Evolutionary conservation across 2,888 invertebrate genomes (phyloP), one percentile per base, ranked within the genome.

Genomic region (Scaptomyza flava): DNA sequence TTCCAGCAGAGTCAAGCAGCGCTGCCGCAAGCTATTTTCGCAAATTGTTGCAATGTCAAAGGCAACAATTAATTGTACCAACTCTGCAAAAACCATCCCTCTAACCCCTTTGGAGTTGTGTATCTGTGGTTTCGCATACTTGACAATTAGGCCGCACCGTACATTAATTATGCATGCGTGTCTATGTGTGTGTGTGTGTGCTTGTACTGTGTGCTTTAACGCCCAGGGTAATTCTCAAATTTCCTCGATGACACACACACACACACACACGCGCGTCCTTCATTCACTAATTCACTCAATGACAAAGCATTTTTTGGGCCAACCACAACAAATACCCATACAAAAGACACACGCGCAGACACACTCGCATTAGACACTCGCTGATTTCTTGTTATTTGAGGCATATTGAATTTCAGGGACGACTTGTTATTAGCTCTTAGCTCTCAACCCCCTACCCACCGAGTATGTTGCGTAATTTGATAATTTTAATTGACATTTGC

Each of bases 401-500:
- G 23, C 53, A 41, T 41, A 48, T 62, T 62, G 75, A 58, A 61
- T 66, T 63, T 7, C 48, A 59, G 60, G 52, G 67, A 60, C 75
- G 72, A 50, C 69, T 52, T 59, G 48, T 79, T 81, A 85, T 81
- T 81, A 84, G 81, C 75, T 65, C 54, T 27, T 48, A 47, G 34
- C 60, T 17, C 17, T n/a, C n/a, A n/a, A 1, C 2, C 14, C n/a
- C 14, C 14, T 8, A 8, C 14, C 38, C 8, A 3, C 38, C 2
- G 36, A 17, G 41, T 1, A 38, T 14, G 53, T 48, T 63, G 38
- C 72, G 86, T 86, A 79, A 82, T 86, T 77, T 86, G 83, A 82
- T 82, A 86, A 83, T 86, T 82, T 86, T 82, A 86, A 82, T 82
- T 86, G 81, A 74, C 57, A 73, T 83, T 82, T 61, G 69, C 62